Evolutionary conservation across 2,797 vertebrate species (phyloP).

Genomic region (Coreius guichenoti): DNA sequence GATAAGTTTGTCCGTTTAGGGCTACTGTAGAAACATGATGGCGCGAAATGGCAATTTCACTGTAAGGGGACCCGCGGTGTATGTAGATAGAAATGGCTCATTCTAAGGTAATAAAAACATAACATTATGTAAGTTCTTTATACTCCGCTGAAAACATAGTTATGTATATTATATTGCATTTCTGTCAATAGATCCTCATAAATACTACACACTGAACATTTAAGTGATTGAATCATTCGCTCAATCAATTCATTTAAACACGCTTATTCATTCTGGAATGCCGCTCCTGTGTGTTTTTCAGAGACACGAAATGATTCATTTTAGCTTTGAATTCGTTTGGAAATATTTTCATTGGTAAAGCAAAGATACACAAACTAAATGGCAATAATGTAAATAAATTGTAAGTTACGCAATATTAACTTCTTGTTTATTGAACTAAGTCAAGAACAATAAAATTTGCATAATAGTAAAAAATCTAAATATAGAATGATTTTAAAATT

Average conservation of each 20-base stretch:
- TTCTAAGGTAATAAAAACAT: too few species aligned
- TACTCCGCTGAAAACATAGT: too few species aligned
- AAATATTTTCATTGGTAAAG: not conserved
- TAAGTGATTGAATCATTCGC: not conserved
- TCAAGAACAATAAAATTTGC: not conserved
- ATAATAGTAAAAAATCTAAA: not conserved
- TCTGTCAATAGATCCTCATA: too few species aligned
- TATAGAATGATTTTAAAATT: not conserved
- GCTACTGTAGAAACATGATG: too few species aligned
- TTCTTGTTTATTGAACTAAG: not conserved
- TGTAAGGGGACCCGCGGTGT: too few species aligned
- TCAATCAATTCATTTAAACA: not conserved
- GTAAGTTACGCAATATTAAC: not conserved
- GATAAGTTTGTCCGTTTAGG: too few species aligned
- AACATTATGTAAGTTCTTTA: too few species aligned
- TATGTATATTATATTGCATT: too few species aligned
- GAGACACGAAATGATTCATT: not conserved
- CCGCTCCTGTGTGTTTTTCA: rapidly evolving
- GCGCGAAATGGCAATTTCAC: too few species aligned
- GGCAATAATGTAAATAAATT: not conserved
- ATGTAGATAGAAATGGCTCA: too few species aligned
- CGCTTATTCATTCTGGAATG: not conserved
- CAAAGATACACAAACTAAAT: not conserved
- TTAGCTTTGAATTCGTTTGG: not conserved
- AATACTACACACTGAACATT: too few species aligned